Evolutionary conservation across 2,888 invertebrate species (phyloP).

Genomic region (Phortica okadai): DNA sequence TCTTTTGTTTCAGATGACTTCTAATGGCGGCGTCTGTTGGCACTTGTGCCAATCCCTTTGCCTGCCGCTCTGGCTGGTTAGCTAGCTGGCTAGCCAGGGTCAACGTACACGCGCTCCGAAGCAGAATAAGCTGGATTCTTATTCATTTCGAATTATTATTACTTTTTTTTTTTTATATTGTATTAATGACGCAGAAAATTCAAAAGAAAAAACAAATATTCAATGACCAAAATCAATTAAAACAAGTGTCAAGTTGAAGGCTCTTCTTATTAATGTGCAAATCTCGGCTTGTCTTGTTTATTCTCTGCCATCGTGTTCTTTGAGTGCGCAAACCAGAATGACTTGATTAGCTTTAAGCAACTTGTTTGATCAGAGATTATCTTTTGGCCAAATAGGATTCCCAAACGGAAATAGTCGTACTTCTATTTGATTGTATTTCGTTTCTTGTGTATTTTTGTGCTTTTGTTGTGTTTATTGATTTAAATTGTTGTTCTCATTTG

Average conservation of each 20-base stretch:
- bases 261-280: conserved; percentile 52
- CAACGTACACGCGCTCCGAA: conserved; percentile 57
- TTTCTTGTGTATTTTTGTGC: not conserved
- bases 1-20: no score
- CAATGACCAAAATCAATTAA: conserved; percentile 44
- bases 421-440: conserved; percentile 4
- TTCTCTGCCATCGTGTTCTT: not conserved
- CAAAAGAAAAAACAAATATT: conserved; percentile 33
- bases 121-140: no score
- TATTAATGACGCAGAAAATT: no score
- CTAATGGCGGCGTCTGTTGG: not conserved
- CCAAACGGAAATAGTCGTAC: conserved; percentile 43
- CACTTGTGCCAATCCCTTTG: conserved; percentile 18
- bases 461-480: not conserved
- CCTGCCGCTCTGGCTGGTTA: conserved; percentile 4
- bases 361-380: conserved; percentile 57
- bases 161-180: no score
- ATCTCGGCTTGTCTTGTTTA: not conserved
- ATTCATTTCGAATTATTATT: no score
- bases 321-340: conserved; percentile 7
- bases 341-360: conserved; percentile 32
- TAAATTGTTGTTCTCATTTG: not conserved
- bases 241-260: conserved; percentile 66
- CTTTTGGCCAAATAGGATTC: conserved; percentile 51
- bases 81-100: conserved; percentile 48